Conservation (phyloP, 2,888 invertebrate genomes). For the Desoria tigrina region DNA sequence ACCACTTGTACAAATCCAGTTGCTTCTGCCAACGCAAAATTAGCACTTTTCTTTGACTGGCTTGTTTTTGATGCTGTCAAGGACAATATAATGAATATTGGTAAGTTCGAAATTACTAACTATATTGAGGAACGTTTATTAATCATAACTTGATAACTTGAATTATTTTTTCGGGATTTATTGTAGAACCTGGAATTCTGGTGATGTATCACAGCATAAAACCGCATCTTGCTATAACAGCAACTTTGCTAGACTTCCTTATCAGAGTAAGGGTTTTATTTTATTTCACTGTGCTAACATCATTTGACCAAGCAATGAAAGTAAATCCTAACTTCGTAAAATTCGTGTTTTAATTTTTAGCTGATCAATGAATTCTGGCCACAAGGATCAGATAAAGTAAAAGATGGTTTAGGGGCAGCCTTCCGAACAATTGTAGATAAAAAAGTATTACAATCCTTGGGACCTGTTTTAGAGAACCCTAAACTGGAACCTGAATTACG, state of each 20-base stretch:
- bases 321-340: no score
- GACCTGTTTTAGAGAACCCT: conserved; percentile 82
- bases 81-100: conserved; percentile 93
- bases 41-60: conserved; percentile 93
- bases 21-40: conserved; percentile 85
- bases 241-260: conserved; percentile 84
- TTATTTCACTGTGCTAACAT: background rate
- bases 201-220: conserved; percentile 93
- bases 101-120: conserved; percentile 57
- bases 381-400: conserved; percentile 74
- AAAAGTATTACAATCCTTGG: conserved; percentile 81
- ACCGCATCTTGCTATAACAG: conserved; percentile 86
- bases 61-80: conserved; percentile 84
- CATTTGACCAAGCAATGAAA: background rate
- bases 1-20: conserved; percentile 87
- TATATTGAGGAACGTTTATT: background rate
- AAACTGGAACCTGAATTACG: conserved; percentile 82
- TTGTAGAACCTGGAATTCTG: conserved; percentile 88
- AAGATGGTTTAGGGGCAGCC: conserved; percentile 78
- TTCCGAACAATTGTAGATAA: conserved; percentile 85
- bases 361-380: conserved; percentile 87
- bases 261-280: conserved; percentile 69
- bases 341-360: conserved; percentile 60
- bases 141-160: no score
- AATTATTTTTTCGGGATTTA: no score